Percentiles rank a stretch among this genome's conserved stretches.
Conservation (phyloP, 1,140 invertebrate genomes). For the Hormaphis cornu region DNA sequence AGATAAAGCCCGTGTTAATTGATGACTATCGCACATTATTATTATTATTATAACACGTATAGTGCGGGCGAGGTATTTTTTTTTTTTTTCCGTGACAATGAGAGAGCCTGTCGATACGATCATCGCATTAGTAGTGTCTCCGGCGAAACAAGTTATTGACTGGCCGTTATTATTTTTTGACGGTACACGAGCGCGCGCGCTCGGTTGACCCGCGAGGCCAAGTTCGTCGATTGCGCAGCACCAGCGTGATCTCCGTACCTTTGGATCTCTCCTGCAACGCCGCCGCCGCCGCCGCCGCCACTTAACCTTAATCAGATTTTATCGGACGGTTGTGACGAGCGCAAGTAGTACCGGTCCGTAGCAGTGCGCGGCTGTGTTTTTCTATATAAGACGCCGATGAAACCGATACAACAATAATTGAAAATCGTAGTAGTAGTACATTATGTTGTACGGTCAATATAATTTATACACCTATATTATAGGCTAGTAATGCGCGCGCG, state of each 20-base stretch:
- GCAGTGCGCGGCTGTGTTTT: too few species aligned
- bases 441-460: too few species aligned
- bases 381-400: too few species aligned
- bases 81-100: conserved; percentile 27
- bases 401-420: too few species aligned
- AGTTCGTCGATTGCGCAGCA: conserved; percentile 20
- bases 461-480: too few species aligned
- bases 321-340: too few species aligned
- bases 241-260: conserved; percentile 1
- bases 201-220: conserved; percentile 7
- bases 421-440: too few species aligned
- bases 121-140: conserved; percentile 28
- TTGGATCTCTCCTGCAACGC: background rate
- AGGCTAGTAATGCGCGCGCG: too few species aligned
- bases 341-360: too few species aligned
- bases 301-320: background rate
- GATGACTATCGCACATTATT: too few species aligned
- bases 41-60: too few species aligned
- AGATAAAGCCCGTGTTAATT: conserved; percentile 5
- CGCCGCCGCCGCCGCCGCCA: background rate
- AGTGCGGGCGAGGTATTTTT: background rate
- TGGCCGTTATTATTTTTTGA: conserved; percentile 7
- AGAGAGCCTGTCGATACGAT: conserved; percentile 1
- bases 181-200: conserved; percentile 3
- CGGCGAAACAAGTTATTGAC: conserved; percentile 20